Evolutionary conservation across 1,140 invertebrate species (phyloP).

Genomic region (Drosophila ananassae): DNA sequence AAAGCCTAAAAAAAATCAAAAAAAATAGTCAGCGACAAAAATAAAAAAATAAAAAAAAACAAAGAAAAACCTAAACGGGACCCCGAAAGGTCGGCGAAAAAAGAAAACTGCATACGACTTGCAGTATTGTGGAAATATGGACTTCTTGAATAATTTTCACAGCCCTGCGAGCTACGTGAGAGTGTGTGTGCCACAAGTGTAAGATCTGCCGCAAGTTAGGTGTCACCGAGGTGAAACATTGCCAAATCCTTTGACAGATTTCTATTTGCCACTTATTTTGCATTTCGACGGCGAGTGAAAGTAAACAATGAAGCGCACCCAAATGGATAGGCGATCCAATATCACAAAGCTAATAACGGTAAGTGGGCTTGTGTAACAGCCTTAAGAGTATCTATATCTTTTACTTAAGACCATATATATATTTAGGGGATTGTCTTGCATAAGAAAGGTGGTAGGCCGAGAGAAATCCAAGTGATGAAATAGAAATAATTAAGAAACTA

Average conservation of each 20-base stretch:
- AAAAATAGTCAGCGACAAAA: conserved; percentile 10
- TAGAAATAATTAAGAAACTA: neutral
- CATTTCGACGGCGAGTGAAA: conserved; percentile 59
- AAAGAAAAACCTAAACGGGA: conserved; percentile 31
- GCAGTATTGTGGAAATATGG: conserved; percentile 53
- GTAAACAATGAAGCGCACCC: conserved; percentile 64
- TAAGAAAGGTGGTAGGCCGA: neutral
- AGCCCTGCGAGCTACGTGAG: conserved; percentile 22
- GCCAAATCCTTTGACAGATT: conserved; percentile 52
- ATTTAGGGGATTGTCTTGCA: neutral
- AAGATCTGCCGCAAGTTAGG: conserved; percentile 7
- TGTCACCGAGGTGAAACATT: conserved; percentile 29
- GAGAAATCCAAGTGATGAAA: neutral
- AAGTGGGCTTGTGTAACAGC: conserved; percentile 36
- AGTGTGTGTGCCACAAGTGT: conserved; percentile 25
- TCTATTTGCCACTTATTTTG: conserved; percentile 49
- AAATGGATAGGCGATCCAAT: conserved; percentile 60
- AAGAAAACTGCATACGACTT: conserved; percentile 34
- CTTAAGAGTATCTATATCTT: conserved; percentile 26
- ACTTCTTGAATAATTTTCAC: conserved; percentile 37
- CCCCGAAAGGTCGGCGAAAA: conserved; percentile 31
- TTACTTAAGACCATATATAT: neutral
- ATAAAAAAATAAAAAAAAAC: conserved; percentile 19
- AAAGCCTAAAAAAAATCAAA: conserved; percentile 22
- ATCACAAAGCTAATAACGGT: conserved; percentile 65